Evolutionary conservation across 2,113 vertebrate genomes (phyloP).

Genomic region (Circaetus gallicus): DNA sequence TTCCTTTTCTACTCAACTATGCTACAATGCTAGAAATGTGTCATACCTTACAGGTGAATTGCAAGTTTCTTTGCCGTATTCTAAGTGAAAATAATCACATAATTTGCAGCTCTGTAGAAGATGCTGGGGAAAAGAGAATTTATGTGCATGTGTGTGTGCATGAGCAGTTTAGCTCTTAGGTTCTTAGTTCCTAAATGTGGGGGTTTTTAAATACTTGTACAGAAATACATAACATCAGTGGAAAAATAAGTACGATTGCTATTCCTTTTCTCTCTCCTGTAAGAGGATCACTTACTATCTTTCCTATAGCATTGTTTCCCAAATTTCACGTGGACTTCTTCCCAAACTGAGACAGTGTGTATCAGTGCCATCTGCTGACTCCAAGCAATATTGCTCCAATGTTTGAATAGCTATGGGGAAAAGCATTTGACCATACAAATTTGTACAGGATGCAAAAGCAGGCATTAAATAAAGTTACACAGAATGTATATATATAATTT

Average conservation of each 20-base stretch:
- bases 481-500: not conserved
- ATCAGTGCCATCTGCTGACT: slow-evolving; percentile 51
- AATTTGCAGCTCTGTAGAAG: not conserved
- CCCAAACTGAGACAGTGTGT: not conserved
- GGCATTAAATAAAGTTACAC: not conserved
- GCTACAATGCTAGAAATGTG: not conserved
- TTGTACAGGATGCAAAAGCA: not conserved
- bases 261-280: not conserved
- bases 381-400: not conserved
- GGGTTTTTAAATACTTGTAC: not conserved
- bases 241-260: not conserved
- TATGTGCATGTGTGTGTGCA: not conserved
- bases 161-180: not conserved
- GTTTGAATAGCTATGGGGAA: not conserved
- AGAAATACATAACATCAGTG: not conserved
- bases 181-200: not conserved
- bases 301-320: not conserved
- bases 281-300: not conserved
- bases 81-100: not conserved
- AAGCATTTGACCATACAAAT: not conserved
- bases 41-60: not conserved
- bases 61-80: not conserved
- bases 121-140: not conserved
- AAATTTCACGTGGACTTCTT: not conserved
- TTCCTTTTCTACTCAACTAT: not conserved